phyloP scores from a whole-genome alignment of 2,888 invertebrate species.

The Trilocha varians region DNA sequence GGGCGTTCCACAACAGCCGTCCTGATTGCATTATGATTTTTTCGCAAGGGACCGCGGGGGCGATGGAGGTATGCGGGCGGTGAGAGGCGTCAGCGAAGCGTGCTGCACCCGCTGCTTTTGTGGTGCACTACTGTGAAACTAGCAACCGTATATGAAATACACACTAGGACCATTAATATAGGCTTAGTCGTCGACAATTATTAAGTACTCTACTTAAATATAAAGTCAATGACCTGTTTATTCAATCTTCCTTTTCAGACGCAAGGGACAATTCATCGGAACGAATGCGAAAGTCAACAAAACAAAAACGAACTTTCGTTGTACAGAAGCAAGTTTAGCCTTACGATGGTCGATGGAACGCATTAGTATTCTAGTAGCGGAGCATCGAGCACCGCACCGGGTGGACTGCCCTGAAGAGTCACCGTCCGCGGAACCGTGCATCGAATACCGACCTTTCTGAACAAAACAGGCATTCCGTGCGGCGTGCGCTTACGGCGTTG shows the following conservation, averaged over 20 bases:
- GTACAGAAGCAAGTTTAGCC: slow-evolving; percentile 37
- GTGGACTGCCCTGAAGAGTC: slow-evolving; percentile 61
- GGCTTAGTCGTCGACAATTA: too few relatives aligned
- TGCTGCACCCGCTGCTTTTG: slow-evolving; percentile 58
- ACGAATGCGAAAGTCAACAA: slow-evolving; percentile 55
- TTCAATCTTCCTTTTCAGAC: slow-evolving; percentile 18
- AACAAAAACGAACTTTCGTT: slow-evolving; percentile 61
- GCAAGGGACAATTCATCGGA: slow-evolving; percentile 44
- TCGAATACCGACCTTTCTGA: slow-evolving; percentile 48
- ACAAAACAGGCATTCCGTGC: slow-evolving; percentile 44
- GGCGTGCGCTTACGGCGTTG: slow-evolving; percentile 39
- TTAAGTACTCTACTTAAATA: too few relatives aligned
- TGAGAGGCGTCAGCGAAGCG: slow-evolving; percentile 56
- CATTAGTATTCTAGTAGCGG: slow-evolving; percentile 61
- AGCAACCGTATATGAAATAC: slow-evolving; percentile 33
- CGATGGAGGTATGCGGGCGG: slow-evolving; percentile 43
- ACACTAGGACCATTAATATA: too few relatives aligned
- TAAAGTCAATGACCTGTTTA: slow-evolving; percentile 20
- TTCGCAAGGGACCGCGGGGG: slow-evolving; percentile 70
- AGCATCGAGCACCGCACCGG: slow-evolving; percentile 44
- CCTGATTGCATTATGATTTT: slow-evolving; percentile 72
- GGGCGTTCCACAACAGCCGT: slow-evolving; percentile 69
- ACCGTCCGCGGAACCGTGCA: slow-evolving; percentile 57
- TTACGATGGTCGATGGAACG: slow-evolving; percentile 51
- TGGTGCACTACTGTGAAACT: slow-evolving; percentile 55